Evolutionary conservation across 2,888 invertebrate genomes (phyloP).

Genomic region (Rapana venosa): DNA sequence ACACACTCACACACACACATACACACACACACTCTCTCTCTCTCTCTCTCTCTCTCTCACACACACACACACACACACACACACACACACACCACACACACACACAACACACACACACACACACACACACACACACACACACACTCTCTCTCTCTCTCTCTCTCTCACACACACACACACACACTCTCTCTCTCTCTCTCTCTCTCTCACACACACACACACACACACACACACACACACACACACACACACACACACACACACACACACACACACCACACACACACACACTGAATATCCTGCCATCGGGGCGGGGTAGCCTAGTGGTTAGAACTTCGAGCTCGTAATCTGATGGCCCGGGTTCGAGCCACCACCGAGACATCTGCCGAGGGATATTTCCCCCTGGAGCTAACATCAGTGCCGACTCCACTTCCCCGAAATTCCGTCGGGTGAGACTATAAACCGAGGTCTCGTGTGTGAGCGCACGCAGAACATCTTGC

Average conservation of each 20-base stretch:
- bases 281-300: neutral
- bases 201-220: neutral
- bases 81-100: neutral
- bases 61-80: too few relatives aligned
- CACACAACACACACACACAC: neutral
- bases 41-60: neutral
- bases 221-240: conserved; percentile 10
- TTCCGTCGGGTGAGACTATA: too few relatives aligned
- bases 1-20: too few relatives aligned
- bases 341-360: too few relatives aligned
- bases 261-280: neutral
- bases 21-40: neutral
- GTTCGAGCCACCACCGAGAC: too few relatives aligned
- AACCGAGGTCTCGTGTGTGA: too few relatives aligned
- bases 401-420: too few relatives aligned
- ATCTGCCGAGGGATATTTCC: too few relatives aligned
- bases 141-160: neutral
- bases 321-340: too few relatives aligned
- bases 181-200: neutral
- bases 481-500: too few relatives aligned
- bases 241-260: conserved; percentile 1
- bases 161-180: neutral
- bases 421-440: too few relatives aligned
- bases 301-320: too few relatives aligned
- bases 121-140: neutral